These are phyloP conservation scores for Diphyllodes magnificus DNA, from an alignment of 2,113 vertebrate genomes.

Conservation along the genomic window DNA sequence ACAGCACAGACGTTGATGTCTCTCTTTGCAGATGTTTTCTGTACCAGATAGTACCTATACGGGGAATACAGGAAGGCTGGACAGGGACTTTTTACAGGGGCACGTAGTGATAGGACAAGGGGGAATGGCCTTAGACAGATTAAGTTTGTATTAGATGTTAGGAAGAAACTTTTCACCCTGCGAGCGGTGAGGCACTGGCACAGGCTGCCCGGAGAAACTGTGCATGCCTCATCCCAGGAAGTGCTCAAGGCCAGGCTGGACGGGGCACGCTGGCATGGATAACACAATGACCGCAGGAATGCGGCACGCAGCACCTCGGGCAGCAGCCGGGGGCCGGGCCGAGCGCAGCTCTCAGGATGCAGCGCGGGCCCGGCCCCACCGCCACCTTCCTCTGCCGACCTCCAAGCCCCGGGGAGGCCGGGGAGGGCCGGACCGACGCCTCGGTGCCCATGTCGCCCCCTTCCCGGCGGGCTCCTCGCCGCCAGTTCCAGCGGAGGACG, in stretches of 20 bases:
- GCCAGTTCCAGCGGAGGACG: neutral
- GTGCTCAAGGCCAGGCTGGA: neutral
- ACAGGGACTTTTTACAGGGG: neutral
- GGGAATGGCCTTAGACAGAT: neutral
- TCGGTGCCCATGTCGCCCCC: neutral
- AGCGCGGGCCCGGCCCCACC: neutral
- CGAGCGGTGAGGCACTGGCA: no score
- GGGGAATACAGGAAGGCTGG: neutral
- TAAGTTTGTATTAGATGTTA: no score
- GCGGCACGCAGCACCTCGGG: neutral
- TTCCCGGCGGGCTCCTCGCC: neutral
- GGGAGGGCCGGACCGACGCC: no score
- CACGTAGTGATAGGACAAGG: accelerated
- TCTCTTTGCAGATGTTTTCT: no score
- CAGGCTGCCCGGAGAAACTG: no score
- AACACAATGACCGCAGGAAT: accelerated
- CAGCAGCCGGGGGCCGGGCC: accelerated
- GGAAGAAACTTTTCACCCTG: neutral
- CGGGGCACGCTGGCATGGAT: accelerated
- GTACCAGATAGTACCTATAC: accelerated
- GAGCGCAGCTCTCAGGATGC: accelerated
- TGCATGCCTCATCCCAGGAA: no score
- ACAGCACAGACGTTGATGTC: no score
- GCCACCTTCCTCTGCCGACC: neutral
- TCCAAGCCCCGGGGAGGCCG: neutral